Percentiles rank a stretch among this genome's conserved stretches.
Conservation (phyloP, 2,113 vertebrate genomes). For the Empidonax alnorum region DNA sequence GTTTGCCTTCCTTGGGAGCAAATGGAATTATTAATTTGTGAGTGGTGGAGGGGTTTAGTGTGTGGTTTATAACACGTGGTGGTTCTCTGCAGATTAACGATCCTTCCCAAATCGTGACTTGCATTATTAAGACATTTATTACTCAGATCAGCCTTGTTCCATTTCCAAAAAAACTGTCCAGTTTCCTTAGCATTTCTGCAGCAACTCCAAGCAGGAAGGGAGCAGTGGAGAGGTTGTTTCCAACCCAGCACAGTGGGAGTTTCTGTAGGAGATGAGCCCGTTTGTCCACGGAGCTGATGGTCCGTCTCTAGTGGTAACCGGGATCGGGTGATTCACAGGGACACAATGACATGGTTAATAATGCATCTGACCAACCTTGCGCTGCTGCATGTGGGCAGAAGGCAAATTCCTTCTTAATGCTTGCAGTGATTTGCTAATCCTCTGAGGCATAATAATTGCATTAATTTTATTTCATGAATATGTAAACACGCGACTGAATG, state of each 20-base stretch:
- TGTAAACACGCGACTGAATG: not conserved
- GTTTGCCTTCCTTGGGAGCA: not conserved
- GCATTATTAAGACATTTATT: not conserved
- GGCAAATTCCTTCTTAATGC: constrained; percentile 11
- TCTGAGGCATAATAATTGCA: constrained; percentile 22
- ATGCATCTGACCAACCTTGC: constrained; percentile 11
- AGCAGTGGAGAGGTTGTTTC: not conserved
- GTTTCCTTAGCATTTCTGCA: not conserved
- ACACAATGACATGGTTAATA: constrained; percentile 43
- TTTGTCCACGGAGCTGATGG: not conserved
- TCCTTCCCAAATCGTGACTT: not conserved
- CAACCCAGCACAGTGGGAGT: not conserved
- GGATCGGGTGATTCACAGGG: constrained; percentile 29
- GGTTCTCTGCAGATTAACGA: not conserved
- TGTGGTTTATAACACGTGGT: not conserved
- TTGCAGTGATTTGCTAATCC: constrained; percentile 51
- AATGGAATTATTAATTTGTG: not conserved
- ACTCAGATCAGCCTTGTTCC: not conserved
- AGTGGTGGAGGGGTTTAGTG: not conserved
- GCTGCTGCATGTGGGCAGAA: not conserved
- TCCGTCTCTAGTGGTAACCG: constrained; percentile 44
- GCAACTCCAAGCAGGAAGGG: not conserved
- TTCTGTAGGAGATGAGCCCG: not conserved
- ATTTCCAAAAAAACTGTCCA: not conserved
- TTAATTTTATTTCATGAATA: constrained; percentile 54